These are phyloP conservation scores for Tuta absoluta DNA, from an alignment of 2,888 invertebrate genomes.

Conservation along the genomic window DNA sequence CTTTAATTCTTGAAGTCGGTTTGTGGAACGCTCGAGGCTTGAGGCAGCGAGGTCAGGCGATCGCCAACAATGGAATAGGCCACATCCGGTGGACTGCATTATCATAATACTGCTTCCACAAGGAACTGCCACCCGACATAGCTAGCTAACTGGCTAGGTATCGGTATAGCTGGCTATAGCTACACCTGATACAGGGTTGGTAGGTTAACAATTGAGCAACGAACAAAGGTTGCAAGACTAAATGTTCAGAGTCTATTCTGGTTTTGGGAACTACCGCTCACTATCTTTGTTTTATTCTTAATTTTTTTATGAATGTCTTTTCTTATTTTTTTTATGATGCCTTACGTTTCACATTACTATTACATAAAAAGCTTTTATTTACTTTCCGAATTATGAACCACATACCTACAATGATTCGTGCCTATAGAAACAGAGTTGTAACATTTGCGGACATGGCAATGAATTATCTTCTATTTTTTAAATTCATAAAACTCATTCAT, in stretches of 20 bases:
- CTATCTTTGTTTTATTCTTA: too few relatives aligned
- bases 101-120: slow-evolving; percentile 75
- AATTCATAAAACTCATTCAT: not conserved
- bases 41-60: slow-evolving; percentile 70
- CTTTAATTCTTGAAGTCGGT: slow-evolving; percentile 48
- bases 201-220: too few relatives aligned
- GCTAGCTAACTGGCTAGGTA: slow-evolving; percentile 24
- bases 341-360: too few relatives aligned
- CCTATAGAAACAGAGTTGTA: not conserved
- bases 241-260: too few relatives aligned
- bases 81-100: slow-evolving; percentile 74
- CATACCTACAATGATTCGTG: too few relatives aligned
- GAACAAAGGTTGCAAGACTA: too few relatives aligned
- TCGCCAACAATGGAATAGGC: slow-evolving; percentile 78
- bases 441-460: not conserved
- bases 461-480: not conserved
- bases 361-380: too few relatives aligned
- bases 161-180: slow-evolving; percentile 24
- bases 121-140: slow-evolving; percentile 51
- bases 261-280: too few relatives aligned
- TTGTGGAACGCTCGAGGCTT: slow-evolving; percentile 44
- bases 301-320: too few relatives aligned
- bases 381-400: too few relatives aligned
- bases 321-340: too few relatives aligned
- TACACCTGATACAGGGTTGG: slow-evolving; percentile 24